These are phyloP conservation scores for Antedon mediterranea DNA, from an alignment of 53 echinoderm and acorn worm species.

Conservation along the genomic window DNA sequence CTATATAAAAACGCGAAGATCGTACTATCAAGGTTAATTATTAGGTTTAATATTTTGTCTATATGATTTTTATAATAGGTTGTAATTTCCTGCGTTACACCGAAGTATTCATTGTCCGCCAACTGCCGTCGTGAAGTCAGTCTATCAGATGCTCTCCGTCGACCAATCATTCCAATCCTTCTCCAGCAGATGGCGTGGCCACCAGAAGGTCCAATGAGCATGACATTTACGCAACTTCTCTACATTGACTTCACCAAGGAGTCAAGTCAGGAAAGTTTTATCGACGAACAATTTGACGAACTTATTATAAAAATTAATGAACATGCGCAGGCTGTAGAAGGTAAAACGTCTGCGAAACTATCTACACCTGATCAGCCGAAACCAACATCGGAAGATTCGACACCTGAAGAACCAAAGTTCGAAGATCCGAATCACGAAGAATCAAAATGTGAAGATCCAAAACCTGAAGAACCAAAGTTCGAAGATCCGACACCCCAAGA, in stretches of 20 bases:
- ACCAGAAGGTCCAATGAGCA: slow-evolving; percentile 47
- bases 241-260: slow-evolving; percentile 42
- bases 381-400: too few relatives aligned
- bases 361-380: too few relatives aligned
- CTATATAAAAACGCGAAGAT: too few relatives aligned
- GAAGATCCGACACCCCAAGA: too few relatives aligned
- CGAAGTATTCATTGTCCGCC: neutral
- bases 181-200: slow-evolving; percentile 37
- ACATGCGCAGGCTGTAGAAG: slow-evolving; percentile 18
- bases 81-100: slow-evolving; percentile 1
- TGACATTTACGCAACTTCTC: slow-evolving; percentile 35
- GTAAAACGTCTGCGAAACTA: too few relatives aligned
- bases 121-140: slow-evolving; percentile 6
- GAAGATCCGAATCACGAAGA: too few relatives aligned
- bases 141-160: slow-evolving; percentile 1
- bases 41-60: too few relatives aligned
- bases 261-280: slow-evolving; percentile 38
- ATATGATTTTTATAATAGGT: neutral
- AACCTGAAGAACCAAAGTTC: too few relatives aligned
- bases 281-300: slow-evolving; percentile 74
- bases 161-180: slow-evolving; percentile 40
- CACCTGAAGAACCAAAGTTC: too few relatives aligned
- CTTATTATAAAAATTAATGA: slow-evolving; percentile 47
- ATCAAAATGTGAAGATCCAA: too few relatives aligned
- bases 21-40: too few relatives aligned